phyloP scores from a whole-genome alignment of 2,113 vertebrate genomes.

The Himantopus leucocephalus region DNA sequence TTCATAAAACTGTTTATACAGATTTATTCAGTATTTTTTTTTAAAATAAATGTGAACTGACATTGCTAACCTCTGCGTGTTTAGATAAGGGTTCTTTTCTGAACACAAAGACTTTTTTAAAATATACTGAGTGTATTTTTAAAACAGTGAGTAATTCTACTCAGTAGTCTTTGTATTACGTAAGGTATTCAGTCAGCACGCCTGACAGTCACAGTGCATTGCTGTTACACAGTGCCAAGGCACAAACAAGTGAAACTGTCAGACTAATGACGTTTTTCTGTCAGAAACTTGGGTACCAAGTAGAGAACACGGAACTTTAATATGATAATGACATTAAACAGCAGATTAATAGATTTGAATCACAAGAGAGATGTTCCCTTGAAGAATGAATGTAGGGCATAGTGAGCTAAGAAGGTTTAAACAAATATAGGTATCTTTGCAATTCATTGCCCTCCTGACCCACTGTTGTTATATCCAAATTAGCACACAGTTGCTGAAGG shows the following conservation, averaged over 20 bases:
- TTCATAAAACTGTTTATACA: background rate
- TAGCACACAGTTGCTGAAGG: background rate
- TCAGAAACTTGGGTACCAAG: background rate
- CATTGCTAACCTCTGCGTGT: background rate
- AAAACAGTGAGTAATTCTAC: background rate
- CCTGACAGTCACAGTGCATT: background rate
- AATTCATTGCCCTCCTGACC: background rate
- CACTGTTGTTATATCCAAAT: background rate
- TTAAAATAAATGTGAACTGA: background rate
- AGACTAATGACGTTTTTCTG: background rate
- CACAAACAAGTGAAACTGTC: background rate
- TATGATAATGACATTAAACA: background rate
- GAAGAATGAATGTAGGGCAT: background rate
- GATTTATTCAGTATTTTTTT: slow-evolving; percentile 1
- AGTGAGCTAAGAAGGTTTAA: background rate
- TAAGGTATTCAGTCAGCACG: background rate
- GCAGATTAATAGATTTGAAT: background rate
- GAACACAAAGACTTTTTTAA: background rate
- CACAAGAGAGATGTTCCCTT: background rate
- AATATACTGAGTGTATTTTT: slow-evolving; percentile 18
- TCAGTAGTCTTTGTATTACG: background rate
- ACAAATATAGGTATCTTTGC: background rate
- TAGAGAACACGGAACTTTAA: background rate
- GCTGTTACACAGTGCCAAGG: background rate
- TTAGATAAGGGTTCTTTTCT: background rate